These are phyloP conservation scores for Tenualosa ilisha DNA, from an alignment of 2,797 vertebrate genomes.

Conservation along the genomic window DNA sequence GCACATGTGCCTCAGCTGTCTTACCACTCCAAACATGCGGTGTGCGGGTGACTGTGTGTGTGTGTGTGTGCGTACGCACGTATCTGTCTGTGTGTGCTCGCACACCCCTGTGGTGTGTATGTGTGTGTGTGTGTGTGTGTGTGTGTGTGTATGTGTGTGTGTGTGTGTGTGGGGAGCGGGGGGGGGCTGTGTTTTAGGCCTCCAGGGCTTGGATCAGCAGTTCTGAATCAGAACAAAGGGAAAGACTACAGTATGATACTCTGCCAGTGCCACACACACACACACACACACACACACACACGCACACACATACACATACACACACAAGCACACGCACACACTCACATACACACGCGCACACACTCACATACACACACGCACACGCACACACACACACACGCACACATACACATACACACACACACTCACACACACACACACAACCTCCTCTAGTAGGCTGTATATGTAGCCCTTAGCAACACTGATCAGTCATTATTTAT, in stretches of 20 bases:
- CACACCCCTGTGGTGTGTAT: neutral
- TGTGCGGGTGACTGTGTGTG: neutral
- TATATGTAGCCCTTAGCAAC: too few species aligned
- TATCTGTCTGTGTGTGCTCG: neutral
- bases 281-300: constrained; percentile 17
- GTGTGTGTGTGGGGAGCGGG: neutral
- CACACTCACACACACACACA: too few species aligned
- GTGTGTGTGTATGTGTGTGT: neutral
- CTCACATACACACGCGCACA: neutral
- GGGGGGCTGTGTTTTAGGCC: neutral
- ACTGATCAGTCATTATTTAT: too few species aligned
- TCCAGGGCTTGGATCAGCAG: neutral
- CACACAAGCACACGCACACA: neutral
- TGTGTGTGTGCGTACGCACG: neutral
- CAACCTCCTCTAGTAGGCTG: too few species aligned
- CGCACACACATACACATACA: constrained; percentile 14
- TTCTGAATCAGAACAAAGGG: neutral
- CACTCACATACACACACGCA: neutral
- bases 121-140: neutral
- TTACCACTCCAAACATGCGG: neutral
- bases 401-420: constrained; percentile 2
- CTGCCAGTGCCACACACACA: constrained; percentile 7
- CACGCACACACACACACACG: neutral
- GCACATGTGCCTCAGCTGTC: neutral
- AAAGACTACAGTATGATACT: neutral